These are phyloP conservation scores for Thecophora atra DNA, from an alignment of 2,888 invertebrate genomes.

Conservation along the genomic window DNA sequence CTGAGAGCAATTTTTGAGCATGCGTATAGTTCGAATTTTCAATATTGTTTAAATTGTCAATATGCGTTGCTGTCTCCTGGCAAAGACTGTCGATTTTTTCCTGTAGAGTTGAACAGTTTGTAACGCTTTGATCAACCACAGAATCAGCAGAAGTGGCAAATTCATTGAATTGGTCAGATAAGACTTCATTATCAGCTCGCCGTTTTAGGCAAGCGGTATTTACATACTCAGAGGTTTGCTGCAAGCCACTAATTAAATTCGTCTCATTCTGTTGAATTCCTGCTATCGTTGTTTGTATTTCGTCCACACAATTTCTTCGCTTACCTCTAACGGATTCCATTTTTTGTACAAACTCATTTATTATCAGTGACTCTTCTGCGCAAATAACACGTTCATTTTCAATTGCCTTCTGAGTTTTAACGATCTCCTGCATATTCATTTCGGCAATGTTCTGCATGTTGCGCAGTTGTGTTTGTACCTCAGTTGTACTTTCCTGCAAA, in stretches of 20 bases:
- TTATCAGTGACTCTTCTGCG: constrained; percentile 48
- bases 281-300: constrained; percentile 35
- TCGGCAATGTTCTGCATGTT: constrained; percentile 40
- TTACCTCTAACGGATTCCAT: constrained; percentile 64
- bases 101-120: constrained; percentile 51
- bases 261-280: constrained; percentile 34
- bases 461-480: constrained; percentile 48
- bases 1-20: constrained; percentile 40
- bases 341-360: constrained; percentile 56
- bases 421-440: constrained; percentile 45
- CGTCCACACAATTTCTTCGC: constrained; percentile 22
- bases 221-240: constrained; percentile 23
- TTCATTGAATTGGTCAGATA: background rate
- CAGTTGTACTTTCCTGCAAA: constrained; percentile 46
- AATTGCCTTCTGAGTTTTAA: constrained; percentile 46
- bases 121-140: constrained; percentile 48
- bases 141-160: constrained; percentile 27
- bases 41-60: constrained; percentile 34
- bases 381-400: constrained; percentile 49
- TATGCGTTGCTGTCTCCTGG: constrained; percentile 46
- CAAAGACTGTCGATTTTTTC: constrained; percentile 50
- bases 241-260: constrained; percentile 9
- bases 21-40: constrained; percentile 41
- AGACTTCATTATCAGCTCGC: background rate
- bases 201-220: constrained; percentile 42